Conservation (phyloP, 1,140 invertebrate species). For the Drosophila dunni region DNA sequence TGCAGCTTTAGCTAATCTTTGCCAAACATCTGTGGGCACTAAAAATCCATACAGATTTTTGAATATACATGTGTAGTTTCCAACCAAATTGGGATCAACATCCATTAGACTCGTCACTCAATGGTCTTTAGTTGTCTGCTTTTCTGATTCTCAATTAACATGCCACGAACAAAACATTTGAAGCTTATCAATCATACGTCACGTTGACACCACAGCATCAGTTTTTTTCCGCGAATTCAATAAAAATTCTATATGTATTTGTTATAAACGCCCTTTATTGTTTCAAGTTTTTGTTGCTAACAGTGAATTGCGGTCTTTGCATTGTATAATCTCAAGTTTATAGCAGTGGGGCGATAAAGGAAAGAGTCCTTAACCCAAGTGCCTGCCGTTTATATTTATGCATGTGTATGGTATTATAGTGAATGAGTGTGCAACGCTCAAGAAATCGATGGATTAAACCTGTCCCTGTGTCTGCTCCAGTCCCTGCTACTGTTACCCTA, state of each 20-base stretch:
- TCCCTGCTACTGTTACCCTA: constrained; percentile 17
- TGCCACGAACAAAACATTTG: constrained; percentile 23
- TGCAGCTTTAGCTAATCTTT: constrained; percentile 16
- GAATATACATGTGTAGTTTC: not conserved
- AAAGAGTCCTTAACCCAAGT: constrained; percentile 40
- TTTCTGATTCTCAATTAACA: constrained; percentile 22
- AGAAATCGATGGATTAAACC: constrained; percentile 68
- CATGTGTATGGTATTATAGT: constrained; percentile 27
- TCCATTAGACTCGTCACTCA: constrained; percentile 3
- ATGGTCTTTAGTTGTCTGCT: constrained; percentile 21
- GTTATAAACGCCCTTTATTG: not conserved
- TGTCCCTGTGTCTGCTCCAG: constrained; percentile 8
- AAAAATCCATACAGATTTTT: constrained; percentile 1
- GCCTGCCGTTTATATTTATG: constrained; percentile 20
- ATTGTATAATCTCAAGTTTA: constrained; percentile 53
- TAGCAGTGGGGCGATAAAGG: constrained; percentile 23
- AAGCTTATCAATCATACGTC: constrained; percentile 49
- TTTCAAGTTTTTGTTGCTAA: not conserved
- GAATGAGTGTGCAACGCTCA: constrained; percentile 38
- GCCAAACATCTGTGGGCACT: constrained; percentile 4
- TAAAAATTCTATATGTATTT: not conserved
- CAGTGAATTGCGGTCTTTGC: not conserved
- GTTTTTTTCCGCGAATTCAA: not conserved
- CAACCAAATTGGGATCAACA: constrained; percentile 3
- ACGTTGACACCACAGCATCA: constrained; percentile 29